These are phyloP conservation scores for Agrilus biguttatus DNA, from an alignment of 2,888 invertebrate species.

Conservation along the genomic window DNA sequence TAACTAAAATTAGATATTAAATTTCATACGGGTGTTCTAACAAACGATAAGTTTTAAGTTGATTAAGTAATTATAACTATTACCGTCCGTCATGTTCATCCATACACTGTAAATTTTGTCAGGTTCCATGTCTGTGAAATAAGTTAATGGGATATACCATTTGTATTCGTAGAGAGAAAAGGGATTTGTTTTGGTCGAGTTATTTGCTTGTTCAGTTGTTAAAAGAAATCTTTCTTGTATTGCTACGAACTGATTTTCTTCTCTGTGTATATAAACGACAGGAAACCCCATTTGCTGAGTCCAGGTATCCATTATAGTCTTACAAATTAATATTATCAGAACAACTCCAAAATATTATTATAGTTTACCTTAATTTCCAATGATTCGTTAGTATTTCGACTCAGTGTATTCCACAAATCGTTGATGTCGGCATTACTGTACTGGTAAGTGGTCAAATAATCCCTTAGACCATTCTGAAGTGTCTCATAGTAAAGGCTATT, in stretches of 20 bases:
- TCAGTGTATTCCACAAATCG: conserved; percentile 68
- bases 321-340: conserved; percentile 17
- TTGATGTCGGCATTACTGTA: conserved; percentile 61
- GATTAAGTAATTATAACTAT: conserved; percentile 15
- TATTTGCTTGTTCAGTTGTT: conserved; percentile 28
- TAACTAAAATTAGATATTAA: conserved; percentile 27
- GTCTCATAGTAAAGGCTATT: conserved; percentile 49
- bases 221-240: conserved; percentile 50
- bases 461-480: conserved; percentile 47
- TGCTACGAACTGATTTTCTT: conserved; percentile 46
- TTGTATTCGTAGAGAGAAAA: conserved; percentile 44
- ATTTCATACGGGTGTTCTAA: neutral
- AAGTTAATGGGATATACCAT: conserved; percentile 71
- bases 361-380: conserved; percentile 43
- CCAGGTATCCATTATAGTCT: conserved; percentile 65
- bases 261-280: conserved; percentile 49
- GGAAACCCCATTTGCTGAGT: conserved; percentile 74
- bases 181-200: conserved; percentile 22
- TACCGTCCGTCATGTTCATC: conserved; percentile 73
- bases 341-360: conserved; percentile 1
- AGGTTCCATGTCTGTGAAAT: conserved; percentile 50
- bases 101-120: conserved; percentile 46
- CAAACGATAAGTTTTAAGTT: no score
- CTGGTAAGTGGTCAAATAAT: conserved; percentile 53
- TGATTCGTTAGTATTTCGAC: conserved; percentile 45